phyloP scores from a whole-genome alignment of 2,797 vertebrate species.

The Spondyliosoma cantharus region DNA sequence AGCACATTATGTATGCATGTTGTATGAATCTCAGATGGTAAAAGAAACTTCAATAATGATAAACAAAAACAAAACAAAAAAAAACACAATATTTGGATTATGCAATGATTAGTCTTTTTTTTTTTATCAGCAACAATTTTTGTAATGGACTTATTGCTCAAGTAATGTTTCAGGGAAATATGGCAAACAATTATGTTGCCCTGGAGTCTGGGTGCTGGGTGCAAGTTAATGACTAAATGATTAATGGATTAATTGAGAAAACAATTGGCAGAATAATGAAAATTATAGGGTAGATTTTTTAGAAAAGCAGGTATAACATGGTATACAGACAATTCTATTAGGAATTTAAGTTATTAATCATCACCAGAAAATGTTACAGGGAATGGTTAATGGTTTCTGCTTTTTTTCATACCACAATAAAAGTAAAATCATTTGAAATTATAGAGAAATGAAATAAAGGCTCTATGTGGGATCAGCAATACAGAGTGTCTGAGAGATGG shows the following conservation, averaged over 20 bases:
- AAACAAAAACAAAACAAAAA: too few species aligned
- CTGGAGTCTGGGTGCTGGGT: neutral
- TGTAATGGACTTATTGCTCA: neutral
- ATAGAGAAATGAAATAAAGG: constrained; percentile 1
- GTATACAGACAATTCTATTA: neutral
- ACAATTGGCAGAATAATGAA: too few species aligned
- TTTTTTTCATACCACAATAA: neutral
- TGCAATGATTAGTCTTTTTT: neutral
- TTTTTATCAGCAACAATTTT: neutral
- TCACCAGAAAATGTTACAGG: too few species aligned
- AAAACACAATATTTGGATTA: neutral
- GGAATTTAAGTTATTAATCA: neutral
- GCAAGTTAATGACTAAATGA: too few species aligned
- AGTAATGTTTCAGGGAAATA: neutral
- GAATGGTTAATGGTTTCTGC: too few species aligned
- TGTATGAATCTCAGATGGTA: constrained; percentile 26
- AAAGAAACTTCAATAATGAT: neutral
- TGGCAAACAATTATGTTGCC: neutral
- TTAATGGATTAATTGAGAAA: too few species aligned
- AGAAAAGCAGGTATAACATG: too few species aligned
- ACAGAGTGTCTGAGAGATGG: neutral
- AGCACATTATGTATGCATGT: constrained; percentile 45
- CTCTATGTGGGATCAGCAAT: neutral
- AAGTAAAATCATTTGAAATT: neutral
- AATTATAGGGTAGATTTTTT: too few species aligned